phyloP scores from a whole-genome alignment of 2,113 vertebrate genomes.

The Hypanus sabinus region DNA sequence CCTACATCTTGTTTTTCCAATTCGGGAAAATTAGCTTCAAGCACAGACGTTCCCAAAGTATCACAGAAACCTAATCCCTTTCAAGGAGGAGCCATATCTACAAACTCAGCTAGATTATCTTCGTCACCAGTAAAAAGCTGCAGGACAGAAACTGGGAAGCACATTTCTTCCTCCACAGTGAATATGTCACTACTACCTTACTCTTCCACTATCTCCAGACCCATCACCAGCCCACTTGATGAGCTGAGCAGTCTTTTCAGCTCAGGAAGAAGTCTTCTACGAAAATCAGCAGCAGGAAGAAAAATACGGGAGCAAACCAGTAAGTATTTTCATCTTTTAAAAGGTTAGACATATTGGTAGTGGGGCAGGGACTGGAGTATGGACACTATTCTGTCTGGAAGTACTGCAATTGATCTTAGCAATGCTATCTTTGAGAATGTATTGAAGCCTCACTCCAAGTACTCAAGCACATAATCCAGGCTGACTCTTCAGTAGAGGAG shows the following conservation, averaged over 20 bases:
- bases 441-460: not conserved
- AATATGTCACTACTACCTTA: slow-evolving; percentile 61
- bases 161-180: slow-evolving; percentile 63
- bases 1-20: slow-evolving; percentile 55
- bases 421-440: not conserved
- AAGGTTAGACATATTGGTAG: not conserved
- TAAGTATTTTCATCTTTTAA: slow-evolving; percentile 43
- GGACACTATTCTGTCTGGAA: not conserved
- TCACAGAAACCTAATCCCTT: slow-evolving; percentile 55
- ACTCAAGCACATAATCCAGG: not conserved
- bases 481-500: not conserved
- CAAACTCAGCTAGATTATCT: slow-evolving; percentile 53
- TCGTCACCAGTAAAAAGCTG: slow-evolving; percentile 70
- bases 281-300: slow-evolving; percentile 76
- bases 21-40: slow-evolving; percentile 54
- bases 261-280: slow-evolving; percentile 79
- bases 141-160: slow-evolving; percentile 64
- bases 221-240: slow-evolving; percentile 83
- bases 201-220: slow-evolving; percentile 71
- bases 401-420: not conserved
- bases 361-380: not conserved
- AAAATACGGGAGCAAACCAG: slow-evolving; percentile 80
- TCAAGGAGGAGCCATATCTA: slow-evolving; percentile 57
- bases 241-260: slow-evolving; percentile 88
- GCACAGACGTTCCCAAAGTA: slow-evolving; percentile 59